Base-by-base conservation (phyloP, 1,140 invertebrate species). In the Dendroctonus valens region DNA sequence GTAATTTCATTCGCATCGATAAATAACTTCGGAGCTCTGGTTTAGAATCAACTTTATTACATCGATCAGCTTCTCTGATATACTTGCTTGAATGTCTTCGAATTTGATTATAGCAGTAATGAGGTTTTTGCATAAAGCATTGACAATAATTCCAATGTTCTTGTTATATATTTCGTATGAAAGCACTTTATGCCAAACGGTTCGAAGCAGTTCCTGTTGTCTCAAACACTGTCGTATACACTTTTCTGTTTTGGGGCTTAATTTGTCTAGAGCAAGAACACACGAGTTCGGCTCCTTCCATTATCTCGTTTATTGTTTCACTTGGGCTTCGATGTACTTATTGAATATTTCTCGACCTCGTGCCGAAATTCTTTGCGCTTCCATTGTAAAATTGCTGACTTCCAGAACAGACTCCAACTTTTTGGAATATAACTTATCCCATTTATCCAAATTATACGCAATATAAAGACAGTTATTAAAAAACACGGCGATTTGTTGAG, bases 391-490 rank as follows among this genome's bases (percentile, higher is more conserved):
- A n/a, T 63, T 48, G 5, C 41, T 39, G 26, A 8, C 48, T 39
- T 41, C 26, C 51, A 67, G 41, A 8, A 41, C 41, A 42, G 39
- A 7, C 14, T 53, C 39, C 9, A 69, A 51, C 41, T 69, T 14
- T 6, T 11, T 12, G 46, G 53, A 67, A 59, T 71, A 71, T 38
- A 12, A 63, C 44, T 68, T 41, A 42, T 69, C 70, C 70, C 85
- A 84, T 5, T 85, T 85, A 55, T 89, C 82, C 39, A 92, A 77
- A 70, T 89, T 86, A 79, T 95, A 89, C 0, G 89, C 85, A 0
- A 97, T 82, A 75, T 89, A 97, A 85, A 93, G 88, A 73, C 93
- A 96, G 78, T 97, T 96, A 79, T 97, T 98, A 79, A 95, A 89
- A 72, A 94, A 92, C 14, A 97, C 72, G n/a, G 91, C 94, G 72